Percentiles rank a stretch among this genome's conserved stretches.
These are phyloP conservation scores for Lepus europaeus DNA, from an alignment of 2,113 vertebrate species.

Conservation along the genomic window DNA sequence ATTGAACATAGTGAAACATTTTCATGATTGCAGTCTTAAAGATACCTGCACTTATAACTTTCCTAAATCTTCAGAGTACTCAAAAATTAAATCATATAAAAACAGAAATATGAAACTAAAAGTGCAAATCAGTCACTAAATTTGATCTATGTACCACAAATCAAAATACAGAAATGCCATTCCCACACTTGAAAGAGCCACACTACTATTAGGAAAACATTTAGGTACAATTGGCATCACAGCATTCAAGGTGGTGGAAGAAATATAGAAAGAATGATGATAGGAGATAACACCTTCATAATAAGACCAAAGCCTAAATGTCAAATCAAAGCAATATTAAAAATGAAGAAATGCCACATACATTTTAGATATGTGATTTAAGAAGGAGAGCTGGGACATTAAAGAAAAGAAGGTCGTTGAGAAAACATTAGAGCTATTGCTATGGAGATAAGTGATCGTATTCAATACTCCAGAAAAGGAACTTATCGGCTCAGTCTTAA, in stretches of 20 bases:
- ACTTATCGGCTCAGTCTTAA: not conserved
- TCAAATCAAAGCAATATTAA: not conserved
- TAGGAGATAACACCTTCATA: not conserved
- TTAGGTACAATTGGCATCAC: not conserved
- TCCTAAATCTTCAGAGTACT: not conserved
- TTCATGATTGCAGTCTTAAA: not conserved
- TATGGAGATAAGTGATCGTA: not conserved
- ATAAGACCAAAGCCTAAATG: not conserved
- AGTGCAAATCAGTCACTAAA: not conserved
- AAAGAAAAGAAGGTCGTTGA: not conserved
- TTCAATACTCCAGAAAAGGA: not conserved
- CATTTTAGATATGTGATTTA: conserved; percentile 19
- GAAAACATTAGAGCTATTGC: not conserved
- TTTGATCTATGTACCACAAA: not conserved
- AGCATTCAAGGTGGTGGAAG: not conserved
- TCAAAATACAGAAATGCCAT: not conserved
- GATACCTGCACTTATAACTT: not conserved
- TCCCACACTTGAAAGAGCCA: not conserved
- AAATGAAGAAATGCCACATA: not conserved
- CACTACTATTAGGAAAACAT: not conserved
- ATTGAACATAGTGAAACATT: not conserved
- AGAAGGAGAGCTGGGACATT: fast-evolving
- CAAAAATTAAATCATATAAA: not conserved
- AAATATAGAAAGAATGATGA: not conserved
- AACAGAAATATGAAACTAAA: conserved; percentile 4